Base-by-base conservation (phyloP, 2,888 invertebrate genomes). In the Caenorhabditis virilis region DNA sequence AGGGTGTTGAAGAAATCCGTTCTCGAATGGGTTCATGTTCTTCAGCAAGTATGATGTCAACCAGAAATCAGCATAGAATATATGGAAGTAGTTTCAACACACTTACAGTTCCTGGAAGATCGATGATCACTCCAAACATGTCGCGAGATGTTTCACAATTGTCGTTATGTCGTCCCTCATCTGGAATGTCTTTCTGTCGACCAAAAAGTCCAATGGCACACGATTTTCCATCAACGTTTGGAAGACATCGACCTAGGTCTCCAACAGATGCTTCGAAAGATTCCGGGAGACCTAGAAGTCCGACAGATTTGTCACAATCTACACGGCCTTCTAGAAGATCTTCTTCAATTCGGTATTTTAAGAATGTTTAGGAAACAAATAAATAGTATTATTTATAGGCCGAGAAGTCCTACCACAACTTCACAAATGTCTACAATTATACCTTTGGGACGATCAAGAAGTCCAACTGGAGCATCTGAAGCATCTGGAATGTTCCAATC, bases 61-160 rank as follows among this genome's bases (percentile, higher is more conserved):
- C 75, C 4, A 48, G 75, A 7, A 71, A 76, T 55, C 71, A 73
- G 33, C 71, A 73, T 33, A 36, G 73, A 30, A 70, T 76, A 22
- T 67, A 71, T 41, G 75, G 75, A 9, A 58, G 61, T 42, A 67
- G 69, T 22, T 71, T 69, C 68, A 75, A 75, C 58, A 75, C 75
- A 13, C 48, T 73, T 11, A 73, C 75, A n/a, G 75, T 75, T 2
- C 75, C 75, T 2, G 75, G 75, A 18, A 45, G 74, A 47, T 74
- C 76, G 7, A 54, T 77, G 39, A 77, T 77, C 35, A 77, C 76
- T 13, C 76, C 76, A 27, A 77, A 77, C 50, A 77, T 77, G 74
- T 72, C 72, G 3, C 57, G 76, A 9, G 74, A 77, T 49, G 72
- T 74, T 0, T 74, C 74, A 7, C 76, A 77, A 27, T 41, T 77